phyloP scores from a whole-genome alignment of 2,797 vertebrate species.

The Anolis apletophallus region DNA sequence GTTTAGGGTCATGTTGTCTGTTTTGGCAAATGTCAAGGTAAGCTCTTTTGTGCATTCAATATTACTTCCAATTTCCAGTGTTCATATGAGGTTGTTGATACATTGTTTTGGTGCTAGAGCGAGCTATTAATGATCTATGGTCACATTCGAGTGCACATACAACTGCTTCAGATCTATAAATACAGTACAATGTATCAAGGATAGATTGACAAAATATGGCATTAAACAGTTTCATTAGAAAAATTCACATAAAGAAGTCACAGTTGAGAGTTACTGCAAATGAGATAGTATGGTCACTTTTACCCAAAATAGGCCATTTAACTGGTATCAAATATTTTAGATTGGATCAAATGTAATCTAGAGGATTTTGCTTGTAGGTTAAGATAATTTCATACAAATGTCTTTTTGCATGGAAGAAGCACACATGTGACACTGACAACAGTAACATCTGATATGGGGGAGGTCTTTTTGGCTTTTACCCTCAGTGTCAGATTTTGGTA shows the following conservation, averaged over 20 bases:
- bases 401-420: neutral
- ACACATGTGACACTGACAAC: neutral
- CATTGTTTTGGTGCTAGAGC: neutral
- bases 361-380: neutral
- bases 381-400: neutral
- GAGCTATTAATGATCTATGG: neutral
- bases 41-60: neutral
- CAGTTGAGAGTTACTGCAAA: neutral
- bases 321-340: neutral
- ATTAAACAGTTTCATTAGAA: neutral
- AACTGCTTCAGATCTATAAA: neutral
- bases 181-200: neutral
- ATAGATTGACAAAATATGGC: neutral
- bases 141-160: neutral
- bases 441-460: neutral
- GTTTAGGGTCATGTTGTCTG: neutral
- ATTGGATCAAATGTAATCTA: neutral
- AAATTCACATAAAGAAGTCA: neutral
- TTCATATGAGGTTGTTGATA: neutral
- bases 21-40: neutral
- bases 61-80: neutral
- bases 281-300: neutral
- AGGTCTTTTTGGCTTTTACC: neutral
- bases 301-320: neutral
- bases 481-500: conserved; percentile 6